phyloP scores from a whole-genome alignment of 1,140 invertebrate genomes.

The Bacillus rossius region DNA sequence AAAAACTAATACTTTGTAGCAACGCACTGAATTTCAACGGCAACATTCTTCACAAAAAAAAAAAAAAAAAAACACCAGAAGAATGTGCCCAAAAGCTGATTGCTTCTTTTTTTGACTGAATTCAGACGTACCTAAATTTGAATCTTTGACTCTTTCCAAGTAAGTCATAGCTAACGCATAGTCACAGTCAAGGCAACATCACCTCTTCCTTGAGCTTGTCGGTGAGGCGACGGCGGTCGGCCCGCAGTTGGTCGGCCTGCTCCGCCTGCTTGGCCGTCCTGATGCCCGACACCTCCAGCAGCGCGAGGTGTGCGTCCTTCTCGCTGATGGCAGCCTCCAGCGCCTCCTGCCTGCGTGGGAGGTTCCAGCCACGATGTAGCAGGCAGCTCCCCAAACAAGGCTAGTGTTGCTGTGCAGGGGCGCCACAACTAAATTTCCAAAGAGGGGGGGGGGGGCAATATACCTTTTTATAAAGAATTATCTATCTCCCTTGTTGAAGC shows the following conservation, averaged over 20 bases:
- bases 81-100: too few relatives aligned
- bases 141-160: neutral
- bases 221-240: slow-evolving; percentile 55
- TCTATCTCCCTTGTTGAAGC: too few relatives aligned
- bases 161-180: neutral
- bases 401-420: neutral
- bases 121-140: neutral
- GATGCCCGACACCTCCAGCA: slow-evolving; percentile 72
- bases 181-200: neutral
- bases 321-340: slow-evolving; percentile 75
- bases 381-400: neutral
- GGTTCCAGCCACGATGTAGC: neutral
- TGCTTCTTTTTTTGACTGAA: too few relatives aligned
- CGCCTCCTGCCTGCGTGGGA: slow-evolving; percentile 68
- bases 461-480: too few relatives aligned
- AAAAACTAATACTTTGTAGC: too few relatives aligned
- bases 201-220: slow-evolving; percentile 65
- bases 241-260: slow-evolving; percentile 55
- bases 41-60: too few relatives aligned
- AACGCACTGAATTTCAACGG: too few relatives aligned
- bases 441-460: too few relatives aligned
- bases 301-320: slow-evolving; percentile 78
- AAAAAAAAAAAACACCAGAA: too few relatives aligned
- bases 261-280: slow-evolving; percentile 56
- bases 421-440: too few relatives aligned